Percentiles rank a stretch among this genome's conserved stretches.
These are phyloP conservation scores for Cotesia congregata DNA, from an alignment of 2,888 invertebrate genomes.

Conservation along the genomic window DNA sequence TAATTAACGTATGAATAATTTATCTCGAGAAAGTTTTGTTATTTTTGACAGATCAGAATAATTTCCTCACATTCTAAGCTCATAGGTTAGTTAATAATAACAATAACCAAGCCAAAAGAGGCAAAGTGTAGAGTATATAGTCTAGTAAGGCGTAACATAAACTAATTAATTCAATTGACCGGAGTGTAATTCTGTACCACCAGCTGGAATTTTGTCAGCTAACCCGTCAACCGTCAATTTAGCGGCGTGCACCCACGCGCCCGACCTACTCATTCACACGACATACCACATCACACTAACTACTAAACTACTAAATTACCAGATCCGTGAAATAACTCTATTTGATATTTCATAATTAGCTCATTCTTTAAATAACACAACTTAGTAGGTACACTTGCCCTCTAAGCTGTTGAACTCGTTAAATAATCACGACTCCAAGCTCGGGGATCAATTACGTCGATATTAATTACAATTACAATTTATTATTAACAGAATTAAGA, in stretches of 20 bases:
- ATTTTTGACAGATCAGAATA: background rate
- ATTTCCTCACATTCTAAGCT: background rate
- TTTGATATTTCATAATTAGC: too few species aligned
- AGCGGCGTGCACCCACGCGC: background rate
- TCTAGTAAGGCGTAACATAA: constrained; percentile 25
- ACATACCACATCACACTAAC: background rate
- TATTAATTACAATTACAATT: too few species aligned
- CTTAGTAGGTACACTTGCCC: too few species aligned
- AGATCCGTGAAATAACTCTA: background rate
- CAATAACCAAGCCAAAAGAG: background rate
- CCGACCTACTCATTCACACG: background rate
- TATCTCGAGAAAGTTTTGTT: background rate
- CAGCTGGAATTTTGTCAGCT: constrained; percentile 27
- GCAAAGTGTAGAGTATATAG: constrained; percentile 16
- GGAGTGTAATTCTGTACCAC: constrained; percentile 4
- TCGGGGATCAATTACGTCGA: too few species aligned
- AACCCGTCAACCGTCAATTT: constrained; percentile 27
- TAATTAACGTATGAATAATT: background rate
- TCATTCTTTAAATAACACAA: too few species aligned
- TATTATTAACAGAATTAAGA: too few species aligned
- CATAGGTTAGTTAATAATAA: background rate
- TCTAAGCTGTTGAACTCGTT: too few species aligned
- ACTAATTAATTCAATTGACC: constrained; percentile 49
- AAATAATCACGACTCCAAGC: too few species aligned
- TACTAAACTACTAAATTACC: background rate